These are phyloP conservation scores for Rhynchomys soricoides DNA, from an alignment of 2,113 vertebrate species.

Conservation along the genomic window DNA sequence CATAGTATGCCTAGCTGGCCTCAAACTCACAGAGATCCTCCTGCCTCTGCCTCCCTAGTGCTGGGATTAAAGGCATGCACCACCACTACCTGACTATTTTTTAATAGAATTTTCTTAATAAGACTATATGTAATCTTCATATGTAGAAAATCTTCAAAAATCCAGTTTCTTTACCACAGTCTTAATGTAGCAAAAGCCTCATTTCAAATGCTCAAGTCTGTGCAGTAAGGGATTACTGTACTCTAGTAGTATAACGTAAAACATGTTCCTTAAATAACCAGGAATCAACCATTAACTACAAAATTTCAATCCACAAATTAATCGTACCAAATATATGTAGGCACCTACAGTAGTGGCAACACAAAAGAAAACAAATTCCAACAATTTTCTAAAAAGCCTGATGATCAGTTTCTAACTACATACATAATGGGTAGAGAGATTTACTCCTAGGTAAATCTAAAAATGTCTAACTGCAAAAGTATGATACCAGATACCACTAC, in stretches of 20 bases:
- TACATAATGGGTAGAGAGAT: not conserved
- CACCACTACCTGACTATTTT: not conserved
- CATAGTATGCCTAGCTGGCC: not conserved
- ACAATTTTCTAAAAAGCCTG: not conserved
- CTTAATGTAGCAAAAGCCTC: not conserved
- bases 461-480: constrained; percentile 35
- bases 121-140: not conserved
- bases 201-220: constrained; percentile 40
- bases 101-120: not conserved
- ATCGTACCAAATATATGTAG: constrained; percentile 27
- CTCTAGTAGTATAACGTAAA: not conserved
- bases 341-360: not conserved
- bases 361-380: constrained; percentile 7
- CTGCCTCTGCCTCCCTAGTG: not conserved
- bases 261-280: constrained; percentile 13
- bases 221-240: not conserved
- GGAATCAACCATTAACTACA: constrained; percentile 11
- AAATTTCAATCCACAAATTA: not conserved
- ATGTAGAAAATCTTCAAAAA: constrained; percentile 39
- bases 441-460: constrained; percentile 41
- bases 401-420: constrained; percentile 53
- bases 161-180: constrained; percentile 29
- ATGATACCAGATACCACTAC: not conserved
- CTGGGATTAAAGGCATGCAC: not conserved
- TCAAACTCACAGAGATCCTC: not conserved